phyloP scores from a whole-genome alignment of 2,797 vertebrate genomes.

The Poeciliopsis turneri region DNA sequence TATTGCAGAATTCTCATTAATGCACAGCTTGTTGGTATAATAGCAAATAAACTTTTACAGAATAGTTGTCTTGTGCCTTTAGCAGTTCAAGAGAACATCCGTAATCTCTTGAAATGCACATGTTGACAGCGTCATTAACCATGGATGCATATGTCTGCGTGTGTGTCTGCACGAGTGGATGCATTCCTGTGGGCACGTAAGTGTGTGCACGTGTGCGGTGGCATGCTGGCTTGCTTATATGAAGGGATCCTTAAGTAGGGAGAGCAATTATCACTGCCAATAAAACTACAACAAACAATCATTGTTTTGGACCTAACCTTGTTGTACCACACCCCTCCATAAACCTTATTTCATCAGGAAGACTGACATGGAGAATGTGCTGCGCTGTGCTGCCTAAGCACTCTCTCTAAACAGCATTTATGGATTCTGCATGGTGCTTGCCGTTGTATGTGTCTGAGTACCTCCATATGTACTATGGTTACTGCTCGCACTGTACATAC shows the following conservation, averaged over 20 bases:
- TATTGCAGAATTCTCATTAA: not conserved
- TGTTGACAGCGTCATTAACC: conserved; percentile 50
- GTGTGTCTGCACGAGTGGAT: conserved; percentile 42
- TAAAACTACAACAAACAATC: conserved; percentile 83
- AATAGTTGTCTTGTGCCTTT: conserved; percentile 11
- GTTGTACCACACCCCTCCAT: conserved; percentile 75
- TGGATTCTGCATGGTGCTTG: conserved; percentile 55
- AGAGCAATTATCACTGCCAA: conserved; percentile 79
- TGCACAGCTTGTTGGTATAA: not conserved
- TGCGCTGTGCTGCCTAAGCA: conserved; percentile 83
- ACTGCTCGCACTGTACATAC: conserved; percentile 14
- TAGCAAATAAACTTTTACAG: not conserved
- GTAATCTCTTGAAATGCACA: conserved; percentile 31
- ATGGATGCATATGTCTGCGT: conserved; percentile 20
- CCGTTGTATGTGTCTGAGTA: conserved; percentile 51
- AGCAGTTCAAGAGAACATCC: conserved; percentile 19
- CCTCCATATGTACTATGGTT: conserved; percentile 23
- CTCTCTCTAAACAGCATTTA: conserved; percentile 71
- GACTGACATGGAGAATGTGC: conserved; percentile 76
- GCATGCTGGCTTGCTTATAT: conserved; percentile 52
- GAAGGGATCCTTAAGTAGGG: conserved; percentile 67
- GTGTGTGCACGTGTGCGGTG: conserved; percentile 71
- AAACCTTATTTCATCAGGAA: conserved; percentile 71
- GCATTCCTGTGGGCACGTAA: conserved; percentile 71
- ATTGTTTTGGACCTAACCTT: conserved; percentile 80